A percentile compares a stretch with the other conserved stretches of the same genome.
phyloP scores from a whole-genome alignment of 2,113 vertebrate genomes.

The Menura novaehollandiae region DNA sequence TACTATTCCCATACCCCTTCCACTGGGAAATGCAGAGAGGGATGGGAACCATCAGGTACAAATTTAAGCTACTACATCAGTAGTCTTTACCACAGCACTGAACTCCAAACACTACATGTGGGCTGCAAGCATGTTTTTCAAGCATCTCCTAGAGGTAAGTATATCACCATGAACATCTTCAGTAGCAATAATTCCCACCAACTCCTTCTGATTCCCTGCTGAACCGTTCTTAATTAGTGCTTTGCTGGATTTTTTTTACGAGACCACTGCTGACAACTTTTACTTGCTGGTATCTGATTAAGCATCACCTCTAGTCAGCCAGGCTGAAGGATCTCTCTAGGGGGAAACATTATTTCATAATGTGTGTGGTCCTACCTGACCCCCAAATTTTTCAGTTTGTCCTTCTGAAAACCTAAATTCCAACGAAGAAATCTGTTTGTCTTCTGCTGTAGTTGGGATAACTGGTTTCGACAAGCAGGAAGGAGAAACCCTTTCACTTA shows the following conservation, averaged over 20 bases:
- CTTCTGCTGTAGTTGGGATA: background rate
- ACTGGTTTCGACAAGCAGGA: background rate
- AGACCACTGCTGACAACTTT: background rate
- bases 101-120: background rate
- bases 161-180: background rate
- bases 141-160: background rate
- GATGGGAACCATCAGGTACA: background rate
- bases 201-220: background rate
- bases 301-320: background rate
- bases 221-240: background rate
- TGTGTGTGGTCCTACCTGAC: background rate
- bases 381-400: background rate
- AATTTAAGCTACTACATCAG: background rate
- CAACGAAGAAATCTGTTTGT: background rate
- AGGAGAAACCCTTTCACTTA: conserved; percentile 30
- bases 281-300: background rate
- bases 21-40: background rate
- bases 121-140: background rate
- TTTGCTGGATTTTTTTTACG: background rate
- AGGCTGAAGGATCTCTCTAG: background rate
- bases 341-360: background rate
- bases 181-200: background rate
- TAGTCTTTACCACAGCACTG: background rate
- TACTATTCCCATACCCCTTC: background rate
- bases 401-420: background rate